phyloP scores from a whole-genome alignment of 2,888 invertebrate species.

The Limenitis camilla region DNA sequence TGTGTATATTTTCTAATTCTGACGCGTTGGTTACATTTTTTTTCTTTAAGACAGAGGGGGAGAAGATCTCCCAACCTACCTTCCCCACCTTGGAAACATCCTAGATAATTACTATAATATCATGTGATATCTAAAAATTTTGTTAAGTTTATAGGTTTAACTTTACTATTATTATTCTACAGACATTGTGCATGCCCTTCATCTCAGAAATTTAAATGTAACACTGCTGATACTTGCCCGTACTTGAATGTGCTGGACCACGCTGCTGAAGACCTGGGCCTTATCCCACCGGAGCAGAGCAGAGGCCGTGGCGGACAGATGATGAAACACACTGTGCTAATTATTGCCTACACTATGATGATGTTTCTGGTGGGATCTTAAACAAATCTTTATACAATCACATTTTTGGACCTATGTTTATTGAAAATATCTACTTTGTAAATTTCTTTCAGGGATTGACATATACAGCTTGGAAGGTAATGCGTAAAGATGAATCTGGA shows the following conservation, averaged over 20 bases:
- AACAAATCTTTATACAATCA: background rate
- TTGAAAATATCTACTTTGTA: slow-evolving; percentile 28
- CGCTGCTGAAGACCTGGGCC: slow-evolving; percentile 53
- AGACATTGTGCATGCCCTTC: slow-evolving; percentile 60
- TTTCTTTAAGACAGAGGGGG: no score
- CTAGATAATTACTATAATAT: no score
- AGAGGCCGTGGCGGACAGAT: slow-evolving; percentile 77
- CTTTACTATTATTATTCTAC: background rate
- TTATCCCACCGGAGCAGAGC: slow-evolving; percentile 55
- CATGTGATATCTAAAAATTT: no score
- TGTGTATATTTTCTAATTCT: no score
- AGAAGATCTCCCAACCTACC: no score
- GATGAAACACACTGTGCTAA: slow-evolving; percentile 85
- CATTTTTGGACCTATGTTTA: background rate
- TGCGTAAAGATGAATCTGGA: slow-evolving; percentile 89
- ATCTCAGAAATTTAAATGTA: slow-evolving; percentile 43
- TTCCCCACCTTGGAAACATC: no score
- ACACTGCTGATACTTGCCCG: slow-evolving; percentile 36
- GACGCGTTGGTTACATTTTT: no score
- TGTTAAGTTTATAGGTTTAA: no score
- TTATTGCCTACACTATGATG: slow-evolving; percentile 85
- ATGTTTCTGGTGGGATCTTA: slow-evolving; percentile 87
- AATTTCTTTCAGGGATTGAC: slow-evolving; percentile 80
- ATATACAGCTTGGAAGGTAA: slow-evolving; percentile 85
- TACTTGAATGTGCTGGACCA: slow-evolving; percentile 51